Conservation (phyloP, 1,140 invertebrate genomes). For the Colletes gigas region DNA sequence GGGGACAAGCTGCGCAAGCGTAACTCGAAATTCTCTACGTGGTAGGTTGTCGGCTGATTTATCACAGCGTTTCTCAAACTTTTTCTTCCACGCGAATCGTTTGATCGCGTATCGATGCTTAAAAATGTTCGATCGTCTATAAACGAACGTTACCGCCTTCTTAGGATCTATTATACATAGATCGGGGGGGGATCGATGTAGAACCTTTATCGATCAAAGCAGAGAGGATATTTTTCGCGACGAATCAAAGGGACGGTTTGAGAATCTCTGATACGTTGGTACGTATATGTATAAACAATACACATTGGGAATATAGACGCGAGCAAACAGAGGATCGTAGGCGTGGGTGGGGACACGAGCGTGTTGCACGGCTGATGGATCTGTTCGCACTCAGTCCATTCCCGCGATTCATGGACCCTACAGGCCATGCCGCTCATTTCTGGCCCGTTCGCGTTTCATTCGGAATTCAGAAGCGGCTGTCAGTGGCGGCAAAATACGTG, state of each 20-base stretch:
- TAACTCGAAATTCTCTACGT: constrained; percentile 40
- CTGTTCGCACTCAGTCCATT: constrained; percentile 70
- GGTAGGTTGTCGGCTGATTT: constrained; percentile 5
- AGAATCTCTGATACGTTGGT: constrained; percentile 27
- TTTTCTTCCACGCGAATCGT: too few species aligned
- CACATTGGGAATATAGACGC: background rate
- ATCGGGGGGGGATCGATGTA: too few species aligned
- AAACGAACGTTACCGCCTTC: too few species aligned
- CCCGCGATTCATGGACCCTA: constrained; percentile 68
- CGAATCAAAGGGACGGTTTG: background rate
- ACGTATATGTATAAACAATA: constrained; percentile 33
- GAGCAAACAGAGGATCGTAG: constrained; percentile 10
- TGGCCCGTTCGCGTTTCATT: constrained; percentile 43
- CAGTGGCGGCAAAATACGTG: background rate
- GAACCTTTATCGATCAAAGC: too few species aligned
- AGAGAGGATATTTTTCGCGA: too few species aligned
- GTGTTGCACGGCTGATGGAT: constrained; percentile 61
- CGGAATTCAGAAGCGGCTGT: constrained; percentile 30
- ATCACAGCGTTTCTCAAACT: constrained; percentile 30
- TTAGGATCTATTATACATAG: too few species aligned
- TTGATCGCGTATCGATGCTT: too few species aligned
- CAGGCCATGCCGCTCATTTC: constrained; percentile 54
- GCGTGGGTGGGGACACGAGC: constrained; percentile 56
- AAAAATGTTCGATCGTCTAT: too few species aligned
- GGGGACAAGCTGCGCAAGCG: constrained; percentile 42